Base-by-base conservation (phyloP, 2,888 invertebrate species). In the Nemurella pictetii region DNA sequence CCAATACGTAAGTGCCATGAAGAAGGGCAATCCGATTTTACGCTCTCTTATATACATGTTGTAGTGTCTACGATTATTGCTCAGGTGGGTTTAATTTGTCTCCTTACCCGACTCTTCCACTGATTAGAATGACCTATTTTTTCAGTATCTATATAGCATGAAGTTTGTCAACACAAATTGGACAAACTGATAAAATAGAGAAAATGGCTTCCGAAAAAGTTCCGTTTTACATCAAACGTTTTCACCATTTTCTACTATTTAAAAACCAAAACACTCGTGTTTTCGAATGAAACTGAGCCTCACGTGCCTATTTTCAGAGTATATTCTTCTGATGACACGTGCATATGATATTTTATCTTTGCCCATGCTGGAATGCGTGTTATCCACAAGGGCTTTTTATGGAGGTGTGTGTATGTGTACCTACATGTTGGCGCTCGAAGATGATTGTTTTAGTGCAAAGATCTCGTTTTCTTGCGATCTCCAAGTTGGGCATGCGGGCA, bases 401-500 rank as follows among this genome's bases (percentile, higher is more conserved):
- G 55, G 20, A 55, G 55, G 55, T 55, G 55, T 55, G 55, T 35
- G 55, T 55, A 20, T 35, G 12, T 4, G 35, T 55, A 55, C 55
- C 55, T 7, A 55, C 15, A 55, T 2, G 9, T 55, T 12, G 20
- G 55, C 3, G 55, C 78, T 3, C 28, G 20, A 55, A 29, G 29
- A 30, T n/a, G 28, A n/a, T 78, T 28, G 28, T n/a, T n/a, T 78
- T 75, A 75, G 75, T 27, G 75, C 26, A 26, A 26, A 75, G 75
- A 75, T 75, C 75, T 75, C 75, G 75, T 75, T 75, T 75, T 28
- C 75, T 75, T 9, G 9, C 28, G 26, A 75, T 78, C 30, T 29
- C 78, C 78, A 78, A 78, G 29, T 29, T 30, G n/a, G 78, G 78
- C 27, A n/a, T n/a, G n/a, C n/a, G n/a, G 26, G 75, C 28, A 28